Base-by-base conservation (phyloP, 2,113 vertebrate genomes). In the Cheirogaleus medius region DNA sequence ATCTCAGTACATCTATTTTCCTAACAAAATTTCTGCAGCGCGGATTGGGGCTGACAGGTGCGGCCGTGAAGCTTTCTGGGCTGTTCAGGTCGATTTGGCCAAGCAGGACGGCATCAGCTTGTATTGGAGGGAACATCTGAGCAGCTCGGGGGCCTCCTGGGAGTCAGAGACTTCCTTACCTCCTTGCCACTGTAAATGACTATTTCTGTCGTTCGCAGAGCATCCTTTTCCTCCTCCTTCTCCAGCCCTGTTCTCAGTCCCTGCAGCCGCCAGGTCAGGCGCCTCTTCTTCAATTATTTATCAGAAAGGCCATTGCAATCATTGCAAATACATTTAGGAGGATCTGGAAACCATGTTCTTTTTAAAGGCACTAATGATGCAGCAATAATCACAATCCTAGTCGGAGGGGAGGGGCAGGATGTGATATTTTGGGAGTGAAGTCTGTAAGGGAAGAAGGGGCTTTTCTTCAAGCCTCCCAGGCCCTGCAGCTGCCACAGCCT, bases 21-120 rank as follows among this genome's bases (percentile, higher is more conserved):
- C 98, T 99, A 99, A 99, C 98, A 98, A 98, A 98, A 98, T 99
- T 98, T 99, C 98, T 98, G 71, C 98, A 97, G 96, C 95, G 47
- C 98, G 98, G 98, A 98, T 99, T 97, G 98, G 98, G 99, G 98
- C 98, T 99, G 98, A 99, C 99, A 99, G 98, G 98, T 98, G 98
- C 97, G 97, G 98, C 98, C 92, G 97, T 78, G 87, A 96, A 95
- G 98, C 98, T 98, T 98, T 98, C 97, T 97, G 98, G 98, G 98
- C 98, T 99, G 98, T 98, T 99, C 98, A 98, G 98, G 99, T 99
- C 98, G 98, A 99, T 99, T 99, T 99, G 98, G 98, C 98, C 97
- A 81, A 97, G 97, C 80, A 52, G 98, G 98, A 98, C 94, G 85
- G 99, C 99, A 99, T 99, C 99, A 98, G 98, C 97, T 21, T 98